Conservation (phyloP, 1,140 invertebrate species). For the Drosophila teissieri region DNA sequence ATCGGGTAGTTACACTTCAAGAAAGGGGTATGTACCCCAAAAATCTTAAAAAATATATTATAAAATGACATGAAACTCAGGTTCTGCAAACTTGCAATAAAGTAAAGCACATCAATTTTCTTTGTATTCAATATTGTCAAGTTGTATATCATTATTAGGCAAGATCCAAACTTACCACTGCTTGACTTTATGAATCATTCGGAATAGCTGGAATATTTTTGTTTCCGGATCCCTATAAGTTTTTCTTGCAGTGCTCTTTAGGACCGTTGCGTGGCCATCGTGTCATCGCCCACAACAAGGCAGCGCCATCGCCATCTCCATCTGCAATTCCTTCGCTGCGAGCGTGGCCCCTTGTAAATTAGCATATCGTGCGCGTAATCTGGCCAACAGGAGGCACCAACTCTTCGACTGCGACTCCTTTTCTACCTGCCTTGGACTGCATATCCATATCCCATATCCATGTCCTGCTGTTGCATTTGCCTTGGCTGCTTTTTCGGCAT, state of each 20-base stretch:
- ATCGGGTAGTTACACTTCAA: conserved; percentile 44
- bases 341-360: conserved; percentile 71
- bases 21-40: not conserved
- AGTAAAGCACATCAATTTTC: too few species aligned
- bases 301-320: conserved; percentile 41
- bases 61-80: too few species aligned
- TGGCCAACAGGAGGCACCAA: conserved; percentile 69
- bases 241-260: not conserved
- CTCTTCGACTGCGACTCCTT: conserved; percentile 10
- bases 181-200: too few species aligned
- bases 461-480: conserved; percentile 66
- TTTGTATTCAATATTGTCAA: too few species aligned
- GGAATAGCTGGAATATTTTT: too few species aligned
- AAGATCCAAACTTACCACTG: too few species aligned
- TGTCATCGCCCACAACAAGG: conserved; percentile 74
- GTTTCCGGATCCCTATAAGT: not conserved
- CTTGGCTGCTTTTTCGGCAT: conserved; percentile 56
- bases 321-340: conserved; percentile 36
- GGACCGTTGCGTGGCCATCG: conserved; percentile 61
- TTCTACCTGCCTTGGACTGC: conserved; percentile 19
- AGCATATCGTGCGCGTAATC: conserved; percentile 83
- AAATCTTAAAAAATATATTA: not conserved
- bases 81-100: too few species aligned
- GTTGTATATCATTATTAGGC: too few species aligned
- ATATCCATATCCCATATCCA: conserved; percentile 58